A percentile compares a stretch with the other conserved stretches of the same genome.
Evolutionary conservation across 1,140 invertebrate species (phyloP).

Genomic region (Scaptomyza hsui): DNA sequence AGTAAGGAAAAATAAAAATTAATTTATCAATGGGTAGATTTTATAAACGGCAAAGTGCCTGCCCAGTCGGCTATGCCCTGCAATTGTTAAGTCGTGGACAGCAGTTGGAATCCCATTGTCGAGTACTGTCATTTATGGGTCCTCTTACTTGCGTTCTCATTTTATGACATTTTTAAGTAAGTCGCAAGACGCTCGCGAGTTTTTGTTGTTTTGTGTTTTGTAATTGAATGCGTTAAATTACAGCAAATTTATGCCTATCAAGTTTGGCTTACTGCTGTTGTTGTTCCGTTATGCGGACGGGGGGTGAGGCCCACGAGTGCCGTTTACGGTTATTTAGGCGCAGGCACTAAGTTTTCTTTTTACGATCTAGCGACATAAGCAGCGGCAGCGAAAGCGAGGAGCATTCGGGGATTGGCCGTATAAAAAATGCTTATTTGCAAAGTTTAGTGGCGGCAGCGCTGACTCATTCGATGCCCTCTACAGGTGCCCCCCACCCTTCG

Average conservation of each 20-base stretch:
- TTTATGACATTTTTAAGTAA: conserved; percentile 81
- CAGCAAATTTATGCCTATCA: conserved; percentile 81
- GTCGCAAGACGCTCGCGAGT: conserved; percentile 65
- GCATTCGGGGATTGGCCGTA: conserved; percentile 49
- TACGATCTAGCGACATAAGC: conserved; percentile 50
- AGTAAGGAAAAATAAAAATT: too few relatives aligned
- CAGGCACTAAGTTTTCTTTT: conserved; percentile 70
- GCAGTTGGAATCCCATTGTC: conserved; percentile 18
- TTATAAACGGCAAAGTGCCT: not conserved
- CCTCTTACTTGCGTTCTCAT: conserved; percentile 57
- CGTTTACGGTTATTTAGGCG: conserved; percentile 81
- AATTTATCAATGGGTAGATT: too few relatives aligned
- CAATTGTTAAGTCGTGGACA: conserved; percentile 6
- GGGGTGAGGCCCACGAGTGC: conserved; percentile 60
- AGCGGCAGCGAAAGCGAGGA: not conserved
- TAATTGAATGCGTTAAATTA: conserved; percentile 82
- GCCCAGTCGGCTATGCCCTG: not conserved
- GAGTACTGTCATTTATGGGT: conserved; percentile 44
- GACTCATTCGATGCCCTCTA: conserved; percentile 70
- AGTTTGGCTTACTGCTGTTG: conserved; percentile 59
- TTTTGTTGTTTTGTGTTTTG: conserved; percentile 48
- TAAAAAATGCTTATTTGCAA: conserved; percentile 82
- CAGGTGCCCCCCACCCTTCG: conserved; percentile 49
- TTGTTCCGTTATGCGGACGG: not conserved
- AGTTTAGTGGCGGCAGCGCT: conserved; percentile 74